Evolutionary conservation across 1,140 invertebrate genomes (phyloP).

Genomic region (Leptonema lineaticorne): DNA sequence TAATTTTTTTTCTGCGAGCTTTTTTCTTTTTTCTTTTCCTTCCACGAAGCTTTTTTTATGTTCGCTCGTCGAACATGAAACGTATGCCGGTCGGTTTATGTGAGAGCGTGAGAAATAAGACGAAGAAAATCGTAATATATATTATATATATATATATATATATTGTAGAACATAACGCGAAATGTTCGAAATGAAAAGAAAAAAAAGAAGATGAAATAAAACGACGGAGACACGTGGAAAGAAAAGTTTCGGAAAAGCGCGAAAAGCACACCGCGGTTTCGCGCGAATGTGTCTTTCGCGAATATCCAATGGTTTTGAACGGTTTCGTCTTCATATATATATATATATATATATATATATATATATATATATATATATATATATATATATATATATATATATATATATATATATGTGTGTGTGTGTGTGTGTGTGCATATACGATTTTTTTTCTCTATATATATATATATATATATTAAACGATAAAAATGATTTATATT

Average conservation of each 20-base stretch:
- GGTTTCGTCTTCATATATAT: background rate
- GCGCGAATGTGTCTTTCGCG: conserved; percentile 2
- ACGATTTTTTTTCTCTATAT: too few species aligned
- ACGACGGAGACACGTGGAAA: background rate
- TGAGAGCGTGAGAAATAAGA: too few species aligned
- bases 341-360: background rate
- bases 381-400: too few species aligned
- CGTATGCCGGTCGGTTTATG: too few species aligned
- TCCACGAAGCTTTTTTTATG: background rate
- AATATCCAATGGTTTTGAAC: conserved; percentile 8
- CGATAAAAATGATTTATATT: too few species aligned
- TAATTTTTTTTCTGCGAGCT: conserved; percentile 9
- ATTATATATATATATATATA: too few species aligned
- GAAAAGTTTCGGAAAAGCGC: conserved; percentile 17
- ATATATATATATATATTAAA: too few species aligned
- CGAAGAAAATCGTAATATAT: too few species aligned
- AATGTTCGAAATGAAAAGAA: too few species aligned
- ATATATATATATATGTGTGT: too few species aligned
- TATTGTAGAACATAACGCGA: too few species aligned
- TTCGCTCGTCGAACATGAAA: background rate
- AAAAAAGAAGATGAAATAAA: background rate
- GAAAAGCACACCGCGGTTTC: conserved; percentile 11
- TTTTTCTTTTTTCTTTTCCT: background rate
- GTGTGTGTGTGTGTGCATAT: too few species aligned
- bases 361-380: background rate